Evolutionary conservation across 1,140 invertebrate species (phyloP).

Genomic region (Ylistrum balloti): DNA sequence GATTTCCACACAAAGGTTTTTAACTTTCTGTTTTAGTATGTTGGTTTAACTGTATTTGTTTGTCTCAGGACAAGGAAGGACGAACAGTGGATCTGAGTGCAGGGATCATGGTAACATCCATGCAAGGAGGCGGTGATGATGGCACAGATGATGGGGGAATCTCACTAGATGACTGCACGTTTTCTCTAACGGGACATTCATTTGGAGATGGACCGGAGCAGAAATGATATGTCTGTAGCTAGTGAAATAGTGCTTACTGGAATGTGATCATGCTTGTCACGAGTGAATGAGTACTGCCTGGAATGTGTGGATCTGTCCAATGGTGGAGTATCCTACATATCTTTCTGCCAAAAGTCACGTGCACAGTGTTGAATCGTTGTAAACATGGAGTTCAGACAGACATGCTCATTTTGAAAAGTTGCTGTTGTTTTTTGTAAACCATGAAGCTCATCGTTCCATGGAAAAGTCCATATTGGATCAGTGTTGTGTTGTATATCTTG

Average conservation of each 20-base stretch:
- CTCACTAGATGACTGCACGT: conserved; percentile 58
- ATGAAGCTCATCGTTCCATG: not conserved
- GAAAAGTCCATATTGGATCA: not conserved
- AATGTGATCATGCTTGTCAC: not conserved
- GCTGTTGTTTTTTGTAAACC: not conserved
- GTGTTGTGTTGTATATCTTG: not conserved
- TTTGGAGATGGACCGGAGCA: conserved; percentile 53
- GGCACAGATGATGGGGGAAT: conserved; percentile 47
- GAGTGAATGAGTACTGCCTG: not conserved
- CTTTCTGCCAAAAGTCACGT: not conserved
- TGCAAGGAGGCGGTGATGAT: conserved; percentile 67
- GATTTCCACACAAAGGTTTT: not conserved
- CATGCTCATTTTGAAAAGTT: not conserved
- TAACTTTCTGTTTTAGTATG: too few relatives aligned
- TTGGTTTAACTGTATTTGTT: conserved; percentile 43
- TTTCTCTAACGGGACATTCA: conserved; percentile 71
- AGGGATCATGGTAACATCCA: conserved; percentile 76
- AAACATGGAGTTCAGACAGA: not conserved
- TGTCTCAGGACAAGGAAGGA: conserved; percentile 78
- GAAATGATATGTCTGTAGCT: not conserved
- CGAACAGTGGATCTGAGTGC: conserved; percentile 76
- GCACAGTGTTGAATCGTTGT: not conserved
- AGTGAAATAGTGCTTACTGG: not conserved
- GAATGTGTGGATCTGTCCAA: not conserved
- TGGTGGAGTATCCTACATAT: not conserved